Evolutionary conservation across 2,888 invertebrate species (phyloP).

Genomic region (Sipha maydis): DNA sequence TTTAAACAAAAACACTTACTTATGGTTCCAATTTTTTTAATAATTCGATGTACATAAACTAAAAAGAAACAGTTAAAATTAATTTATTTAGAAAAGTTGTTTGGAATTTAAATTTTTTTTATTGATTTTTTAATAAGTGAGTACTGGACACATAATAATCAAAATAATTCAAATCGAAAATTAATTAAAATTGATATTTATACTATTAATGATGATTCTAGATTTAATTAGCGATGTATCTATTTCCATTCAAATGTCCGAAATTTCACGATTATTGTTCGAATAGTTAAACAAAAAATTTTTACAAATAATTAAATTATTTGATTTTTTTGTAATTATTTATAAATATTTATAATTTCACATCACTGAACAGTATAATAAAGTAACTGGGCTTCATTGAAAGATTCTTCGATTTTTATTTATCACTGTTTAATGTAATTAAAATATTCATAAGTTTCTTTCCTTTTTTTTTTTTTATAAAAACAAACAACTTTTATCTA

Average conservation of each 20-base stretch:
- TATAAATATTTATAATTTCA: neutral
- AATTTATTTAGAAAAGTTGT: neutral
- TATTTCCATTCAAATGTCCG: too few relatives aligned
- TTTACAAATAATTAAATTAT: neutral
- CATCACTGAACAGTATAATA: neutral
- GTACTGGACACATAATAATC: too few relatives aligned
- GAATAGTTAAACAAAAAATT: neutral
- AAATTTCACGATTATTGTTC: too few relatives aligned
- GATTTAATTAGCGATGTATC: too few relatives aligned
- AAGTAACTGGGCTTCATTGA: neutral
- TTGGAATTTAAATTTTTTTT: too few relatives aligned
- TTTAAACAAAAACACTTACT: neutral
- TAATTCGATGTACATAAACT: neutral
- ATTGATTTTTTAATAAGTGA: too few relatives aligned
- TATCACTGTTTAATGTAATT: neutral
- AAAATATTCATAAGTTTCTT: neutral
- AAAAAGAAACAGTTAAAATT: too few relatives aligned
- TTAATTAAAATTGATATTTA: too few relatives aligned
- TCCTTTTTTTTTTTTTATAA: neutral
- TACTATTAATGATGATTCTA: too few relatives aligned
- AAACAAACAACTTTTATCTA: neutral
- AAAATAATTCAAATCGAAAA: too few relatives aligned
- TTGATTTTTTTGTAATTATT: neutral
- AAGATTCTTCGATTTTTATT: neutral
- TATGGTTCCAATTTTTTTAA: neutral